Conservation (phyloP, 2,888 invertebrate species). For the Rhimphoctona megacephalus region DNA sequence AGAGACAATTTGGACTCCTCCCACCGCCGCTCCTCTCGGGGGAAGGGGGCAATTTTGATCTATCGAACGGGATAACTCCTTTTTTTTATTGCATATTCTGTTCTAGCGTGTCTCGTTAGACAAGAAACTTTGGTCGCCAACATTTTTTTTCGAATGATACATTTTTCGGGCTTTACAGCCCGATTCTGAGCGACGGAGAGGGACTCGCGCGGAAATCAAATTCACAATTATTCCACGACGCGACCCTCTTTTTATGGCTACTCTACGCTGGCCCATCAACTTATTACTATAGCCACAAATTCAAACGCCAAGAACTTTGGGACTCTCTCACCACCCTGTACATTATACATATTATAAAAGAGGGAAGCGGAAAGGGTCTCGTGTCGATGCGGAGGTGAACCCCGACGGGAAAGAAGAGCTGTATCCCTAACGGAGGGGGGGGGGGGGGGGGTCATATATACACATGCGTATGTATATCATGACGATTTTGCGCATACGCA, state of each 20-base stretch:
- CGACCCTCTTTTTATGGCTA: neutral
- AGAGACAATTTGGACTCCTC: too few species aligned
- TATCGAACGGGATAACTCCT: too few species aligned
- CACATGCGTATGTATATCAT: neutral
- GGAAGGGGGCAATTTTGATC: too few species aligned
- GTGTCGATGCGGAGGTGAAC: conserved; percentile 64
- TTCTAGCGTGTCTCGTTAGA: too few species aligned
- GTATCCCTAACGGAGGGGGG: neutral
- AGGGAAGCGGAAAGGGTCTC: conserved; percentile 60
- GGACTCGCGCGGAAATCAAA: too few species aligned
- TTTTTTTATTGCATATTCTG: too few species aligned
- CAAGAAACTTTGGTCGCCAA: too few species aligned
- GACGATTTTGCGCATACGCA: conserved; percentile 56
- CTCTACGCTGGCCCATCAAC: neutral
- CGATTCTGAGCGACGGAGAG: too few species aligned
- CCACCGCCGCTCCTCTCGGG: too few species aligned
- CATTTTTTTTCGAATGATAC: too few species aligned
- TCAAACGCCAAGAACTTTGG: neutral
- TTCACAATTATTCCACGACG: neutral
- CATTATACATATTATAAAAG: conserved; percentile 34
- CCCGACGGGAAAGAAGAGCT: conserved; percentile 45
- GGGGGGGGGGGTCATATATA: conserved; percentile 12
- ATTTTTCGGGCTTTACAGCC: too few species aligned
- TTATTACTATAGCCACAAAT: neutral
- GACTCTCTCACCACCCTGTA: neutral